phyloP scores from a whole-genome alignment of 2,113 vertebrate genomes.

The Leptobrachium ailaonicum region DNA sequence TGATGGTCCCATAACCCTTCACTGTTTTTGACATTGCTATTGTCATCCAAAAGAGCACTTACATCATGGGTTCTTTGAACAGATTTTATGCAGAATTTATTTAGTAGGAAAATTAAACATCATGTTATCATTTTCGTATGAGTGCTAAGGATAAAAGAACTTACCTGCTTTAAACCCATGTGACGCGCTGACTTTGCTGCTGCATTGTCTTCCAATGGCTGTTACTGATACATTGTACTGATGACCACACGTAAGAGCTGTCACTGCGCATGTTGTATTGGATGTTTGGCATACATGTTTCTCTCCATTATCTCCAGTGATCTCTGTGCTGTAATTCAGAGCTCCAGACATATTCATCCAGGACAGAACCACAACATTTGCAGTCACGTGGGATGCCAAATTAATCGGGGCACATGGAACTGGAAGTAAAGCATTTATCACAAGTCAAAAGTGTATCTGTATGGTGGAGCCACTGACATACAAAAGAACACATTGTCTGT shows the following conservation, averaged over 20 bases:
- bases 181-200: constrained; percentile 49
- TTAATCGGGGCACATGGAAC: constrained; percentile 64
- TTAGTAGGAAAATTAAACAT: too few species aligned
- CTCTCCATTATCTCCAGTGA: constrained; percentile 27
- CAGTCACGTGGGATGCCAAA: background rate
- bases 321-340: constrained; percentile 21
- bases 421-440: constrained; percentile 40
- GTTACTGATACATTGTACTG: constrained; percentile 62
- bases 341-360: constrained; percentile 17
- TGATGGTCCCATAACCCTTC: too few species aligned
- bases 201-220: constrained; percentile 56
- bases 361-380: background rate
- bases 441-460: too few species aligned
- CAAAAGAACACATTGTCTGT: too few species aligned
- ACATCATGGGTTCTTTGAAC: too few species aligned
- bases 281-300: constrained; percentile 55
- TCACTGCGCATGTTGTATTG: constrained; percentile 55
- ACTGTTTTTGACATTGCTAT: too few species aligned
- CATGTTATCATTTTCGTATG: too few species aligned
- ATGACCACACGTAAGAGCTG: constrained; percentile 63
- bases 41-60: too few species aligned
- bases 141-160: background rate
- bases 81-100: too few species aligned
- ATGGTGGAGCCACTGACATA: too few species aligned
- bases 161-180: constrained; percentile 65